Conservation (phyloP, 2,113 vertebrate genomes). For the Otus sunia region DNA sequence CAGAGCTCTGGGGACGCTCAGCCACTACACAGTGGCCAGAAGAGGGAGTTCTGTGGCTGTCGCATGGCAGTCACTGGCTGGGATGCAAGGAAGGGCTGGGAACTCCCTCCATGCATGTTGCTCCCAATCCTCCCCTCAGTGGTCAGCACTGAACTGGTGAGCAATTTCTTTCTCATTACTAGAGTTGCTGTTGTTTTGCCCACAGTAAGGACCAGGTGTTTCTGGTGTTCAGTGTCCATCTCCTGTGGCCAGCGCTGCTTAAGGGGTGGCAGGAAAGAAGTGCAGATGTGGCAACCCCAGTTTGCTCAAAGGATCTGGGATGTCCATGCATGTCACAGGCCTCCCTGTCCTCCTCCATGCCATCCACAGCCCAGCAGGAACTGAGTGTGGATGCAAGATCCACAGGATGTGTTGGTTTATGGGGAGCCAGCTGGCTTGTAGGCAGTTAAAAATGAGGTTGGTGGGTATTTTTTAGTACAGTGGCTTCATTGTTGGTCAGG, state of each 20-base stretch:
- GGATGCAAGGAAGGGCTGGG: not conserved
- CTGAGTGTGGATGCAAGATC: not conserved
- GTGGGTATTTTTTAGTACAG: not conserved
- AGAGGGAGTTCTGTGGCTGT: constrained; percentile 28
- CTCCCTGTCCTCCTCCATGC: not conserved
- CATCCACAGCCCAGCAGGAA: not conserved
- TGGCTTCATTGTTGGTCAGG: not conserved
- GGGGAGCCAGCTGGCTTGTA: not conserved
- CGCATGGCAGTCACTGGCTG: not conserved
- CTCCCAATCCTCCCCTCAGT: not conserved
- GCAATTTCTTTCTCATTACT: not conserved
- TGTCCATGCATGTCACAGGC: not conserved
- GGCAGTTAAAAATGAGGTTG: not conserved
- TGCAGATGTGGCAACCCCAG: not conserved
- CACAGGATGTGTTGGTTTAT: constrained; percentile 10
- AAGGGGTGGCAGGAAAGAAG: not conserved
- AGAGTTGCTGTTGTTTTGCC: not conserved
- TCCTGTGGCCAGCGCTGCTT: not conserved
- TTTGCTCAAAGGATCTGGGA: not conserved
- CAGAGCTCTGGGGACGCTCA: not conserved
- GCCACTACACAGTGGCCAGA: not conserved
- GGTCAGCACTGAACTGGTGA: not conserved
- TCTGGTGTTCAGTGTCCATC: not conserved
- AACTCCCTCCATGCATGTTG: not conserved
- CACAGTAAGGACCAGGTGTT: not conserved